Evolutionary conservation across 2,113 vertebrate species (phyloP), one percentile per base, ranked within the genome.

Genomic region (Genyomyrus donnyi): DNA sequence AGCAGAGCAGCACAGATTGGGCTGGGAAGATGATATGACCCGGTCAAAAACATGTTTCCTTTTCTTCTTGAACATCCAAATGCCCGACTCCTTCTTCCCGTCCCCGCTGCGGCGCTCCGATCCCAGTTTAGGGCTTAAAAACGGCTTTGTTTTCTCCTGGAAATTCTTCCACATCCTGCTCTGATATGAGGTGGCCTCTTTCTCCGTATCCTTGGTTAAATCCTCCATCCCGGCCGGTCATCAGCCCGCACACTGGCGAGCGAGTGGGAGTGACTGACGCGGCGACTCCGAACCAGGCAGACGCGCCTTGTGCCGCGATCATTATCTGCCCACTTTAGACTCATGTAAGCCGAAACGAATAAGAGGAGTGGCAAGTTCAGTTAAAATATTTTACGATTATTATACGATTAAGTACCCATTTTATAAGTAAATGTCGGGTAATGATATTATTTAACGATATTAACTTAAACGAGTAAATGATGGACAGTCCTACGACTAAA

Each of bases 1-100:
- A 1, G 93, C 95, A 1, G 96, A 95, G 94, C 95, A 97, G 93
- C 96, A 95, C 74, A 98, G 94, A 90, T 98, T 97, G 89, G 98
- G 98, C 93, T 98, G 97, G 0, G 98, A 98, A 31, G 97, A 97
- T 1, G 97, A 98, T 88, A 98, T 96, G 56, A 96, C 95, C 19
- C 97, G 96, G 92, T 97, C 97, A 91, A 97, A 93, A 88, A 92
- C 96, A 86, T 94, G 94, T 42, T 94, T 94, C 91, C 92, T 94
- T 87, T 95, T 93, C 93, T 92, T 96, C 84, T 93, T 95, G 92
- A 96, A 95, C 95, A 96, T 94, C 92, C 94, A 95, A 91, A 93
- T 91, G 88, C 95, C 91, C 10, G 93, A 89, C 74, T 95, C 92
- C 89, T 91, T 91, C 90, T 91, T 92, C n/a, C 92, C 89, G 80